Conservation (phyloP, 2,888 invertebrate species). For the Synergus itoensis region DNA sequence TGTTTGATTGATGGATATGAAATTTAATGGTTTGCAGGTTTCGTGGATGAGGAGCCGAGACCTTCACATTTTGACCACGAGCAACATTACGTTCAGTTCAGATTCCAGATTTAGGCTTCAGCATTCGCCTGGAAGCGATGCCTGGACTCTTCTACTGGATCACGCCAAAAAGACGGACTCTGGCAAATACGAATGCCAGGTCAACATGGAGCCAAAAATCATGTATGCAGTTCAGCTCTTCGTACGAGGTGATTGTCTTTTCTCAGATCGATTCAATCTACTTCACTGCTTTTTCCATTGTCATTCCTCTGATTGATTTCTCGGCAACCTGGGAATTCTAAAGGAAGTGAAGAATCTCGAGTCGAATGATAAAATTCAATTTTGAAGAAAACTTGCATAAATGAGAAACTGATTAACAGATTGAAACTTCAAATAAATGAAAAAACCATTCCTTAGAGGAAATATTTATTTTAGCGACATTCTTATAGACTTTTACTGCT, state of each 20-base stretch:
- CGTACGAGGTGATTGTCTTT: constrained; percentile 80
- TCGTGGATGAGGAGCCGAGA: constrained; percentile 87
- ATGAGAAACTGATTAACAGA: constrained; percentile 15
- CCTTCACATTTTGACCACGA: constrained; percentile 85
- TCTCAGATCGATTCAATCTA: constrained; percentile 25
- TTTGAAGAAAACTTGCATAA: constrained; percentile 11
- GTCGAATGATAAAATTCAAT: constrained; percentile 16
- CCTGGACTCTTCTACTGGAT: constrained; percentile 82
- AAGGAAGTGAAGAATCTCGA: constrained; percentile 5
- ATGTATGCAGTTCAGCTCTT: constrained; percentile 84
- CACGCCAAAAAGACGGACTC: constrained; percentile 82
- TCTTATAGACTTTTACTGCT: background rate
- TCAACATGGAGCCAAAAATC: constrained; percentile 87
- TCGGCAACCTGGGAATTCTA: constrained; percentile 16
- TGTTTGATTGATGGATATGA: too few relatives aligned
- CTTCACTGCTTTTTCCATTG: constrained; percentile 15
- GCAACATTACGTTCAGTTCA: constrained; percentile 82
- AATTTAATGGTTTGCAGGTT: constrained; percentile 79
- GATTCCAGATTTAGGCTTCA: constrained; percentile 83
- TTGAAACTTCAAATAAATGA: constrained; percentile 38
- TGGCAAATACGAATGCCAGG: constrained; percentile 87
- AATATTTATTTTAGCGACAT: constrained; percentile 14
- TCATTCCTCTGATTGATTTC: constrained; percentile 39
- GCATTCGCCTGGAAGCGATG: constrained; percentile 79
- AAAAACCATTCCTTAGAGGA: background rate